Evolutionary conservation across 2,113 vertebrate genomes (phyloP), one percentile per base, ranked within the genome.

Genomic region (Ageneiosus marmoratus): DNA sequence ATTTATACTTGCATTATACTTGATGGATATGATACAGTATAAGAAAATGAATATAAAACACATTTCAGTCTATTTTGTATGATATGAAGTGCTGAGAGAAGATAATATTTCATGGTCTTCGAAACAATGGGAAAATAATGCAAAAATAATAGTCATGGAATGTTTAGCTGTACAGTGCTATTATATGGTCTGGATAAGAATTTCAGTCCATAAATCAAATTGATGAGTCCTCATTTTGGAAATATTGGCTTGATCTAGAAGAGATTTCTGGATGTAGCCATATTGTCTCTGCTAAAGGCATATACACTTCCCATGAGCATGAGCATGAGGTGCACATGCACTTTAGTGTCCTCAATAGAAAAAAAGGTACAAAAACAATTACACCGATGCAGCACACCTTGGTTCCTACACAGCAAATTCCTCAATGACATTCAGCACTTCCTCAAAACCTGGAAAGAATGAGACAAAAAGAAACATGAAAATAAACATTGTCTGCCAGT

Each of bases 51-150:
- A 77, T 63, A 83, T 53, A 67, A 82, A 55, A 62, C 29, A 89
- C 81, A 77, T 77, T 75, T 51, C 50, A 86, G 83, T 87, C 62
- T 85, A 81, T 88, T 87, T 89, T 11, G 85, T 76, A 62, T 81
- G 89, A 91, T 88, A 90, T 91, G 89, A 89, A 51, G 89, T 91
- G 90, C 89, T 93, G 92, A 89, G 88, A 93, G 5, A 91, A 85
- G 87, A 92, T 91, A 90, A 88, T 89, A 83, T 70, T 87, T 86
- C 87, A 85, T 86, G 87, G 80, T 86, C 88, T 84, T 85, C 87
- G 91, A 90, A 93, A 88, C 90, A 91, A 90, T 87, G 88, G 90
- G 92, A 92, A 92, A 90, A 80, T 91, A 91, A 93, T 92, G 91
- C 90, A 88, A 87, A 88, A 93, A 93, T 92, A 94, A 93, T 91